Percentiles rank a stretch among this genome's conserved stretches.
These are phyloP conservation scores for Eospalax fontanierii DNA, from an alignment of 2,797 vertebrate genomes.

Conservation along the genomic window DNA sequence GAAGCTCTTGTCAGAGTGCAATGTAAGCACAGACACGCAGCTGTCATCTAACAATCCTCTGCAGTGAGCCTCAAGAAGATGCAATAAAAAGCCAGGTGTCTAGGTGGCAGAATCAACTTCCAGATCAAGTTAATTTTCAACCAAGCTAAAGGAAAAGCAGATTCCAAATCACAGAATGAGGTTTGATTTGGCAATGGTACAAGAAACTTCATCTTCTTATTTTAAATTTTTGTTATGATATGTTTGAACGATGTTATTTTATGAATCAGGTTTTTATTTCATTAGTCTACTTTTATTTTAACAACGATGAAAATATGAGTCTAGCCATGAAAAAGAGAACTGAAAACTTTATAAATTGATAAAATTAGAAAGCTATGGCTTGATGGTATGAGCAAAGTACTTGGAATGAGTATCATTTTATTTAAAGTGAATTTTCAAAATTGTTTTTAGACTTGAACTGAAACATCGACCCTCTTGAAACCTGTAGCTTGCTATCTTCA, in stretches of 20 bases:
- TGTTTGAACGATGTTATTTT: too few species aligned
- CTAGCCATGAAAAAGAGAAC: not conserved
- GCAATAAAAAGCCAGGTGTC: not conserved
- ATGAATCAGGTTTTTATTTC: not conserved
- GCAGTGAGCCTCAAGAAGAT: not conserved
- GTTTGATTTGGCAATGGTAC: not conserved
- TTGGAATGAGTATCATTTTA: not conserved
- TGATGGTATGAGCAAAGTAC: not conserved
- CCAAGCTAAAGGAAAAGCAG: not conserved
- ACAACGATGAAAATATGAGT: not conserved
- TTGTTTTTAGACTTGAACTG: not conserved
- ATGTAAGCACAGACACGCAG: not conserved
- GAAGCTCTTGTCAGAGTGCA: not conserved
- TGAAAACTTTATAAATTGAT: not conserved
- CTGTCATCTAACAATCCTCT: not conserved
- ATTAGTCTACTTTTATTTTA: not conserved
- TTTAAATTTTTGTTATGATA: not conserved
- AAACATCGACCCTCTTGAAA: not conserved
- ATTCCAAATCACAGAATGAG: not conserved
- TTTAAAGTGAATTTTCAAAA: conserved; percentile 35
- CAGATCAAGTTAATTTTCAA: not conserved
- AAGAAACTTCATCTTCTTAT: not conserved
- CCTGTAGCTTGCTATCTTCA: not conserved
- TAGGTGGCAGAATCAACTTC: not conserved
- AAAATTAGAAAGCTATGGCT: not conserved